Conservation (phyloP, 2,888 invertebrate genomes). For the Epiperipatus broadwayi region DNA sequence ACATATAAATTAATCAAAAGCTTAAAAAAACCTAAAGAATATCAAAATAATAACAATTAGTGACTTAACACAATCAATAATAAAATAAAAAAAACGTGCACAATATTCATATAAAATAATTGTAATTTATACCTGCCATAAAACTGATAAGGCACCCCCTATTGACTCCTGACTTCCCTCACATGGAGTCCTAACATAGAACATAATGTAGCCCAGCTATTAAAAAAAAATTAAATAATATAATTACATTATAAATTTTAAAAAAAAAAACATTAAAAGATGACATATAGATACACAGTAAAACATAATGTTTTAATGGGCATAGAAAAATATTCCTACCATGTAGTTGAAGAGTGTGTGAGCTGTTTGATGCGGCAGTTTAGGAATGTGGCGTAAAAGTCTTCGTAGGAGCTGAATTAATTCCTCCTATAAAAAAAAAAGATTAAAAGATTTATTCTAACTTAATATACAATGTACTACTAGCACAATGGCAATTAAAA, state of each 20-base stretch:
- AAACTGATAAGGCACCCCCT: slow-evolving; percentile 74
- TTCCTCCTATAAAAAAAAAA: no score
- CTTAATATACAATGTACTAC: no score
- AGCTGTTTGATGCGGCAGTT: slow-evolving; percentile 78
- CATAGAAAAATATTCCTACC: slow-evolving; percentile 29
- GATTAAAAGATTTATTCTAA: no score
- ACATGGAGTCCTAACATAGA: slow-evolving; percentile 86
- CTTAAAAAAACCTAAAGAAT: no score
- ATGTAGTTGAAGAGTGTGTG: slow-evolving; percentile 96
- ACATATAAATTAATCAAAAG: no score
- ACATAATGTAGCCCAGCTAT: slow-evolving; percentile 88
- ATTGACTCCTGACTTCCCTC: slow-evolving; percentile 86
- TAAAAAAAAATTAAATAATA: slow-evolving; percentile 14
- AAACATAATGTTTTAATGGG: background rate
- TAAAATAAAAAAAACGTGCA: no score
- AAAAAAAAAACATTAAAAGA: slow-evolving; percentile 12
- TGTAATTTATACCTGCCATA: slow-evolving; percentile 98
- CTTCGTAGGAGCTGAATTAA: slow-evolving; percentile 82
- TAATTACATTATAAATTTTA: background rate
- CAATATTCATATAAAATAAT: no score
- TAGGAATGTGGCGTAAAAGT: slow-evolving; percentile 73
- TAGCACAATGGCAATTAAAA: no score
- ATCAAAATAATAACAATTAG: no score
- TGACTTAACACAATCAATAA: no score
- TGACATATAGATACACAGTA: background rate